Base-by-base conservation (phyloP, 2,888 invertebrate genomes). In the Plemyria rubiginata region DNA sequence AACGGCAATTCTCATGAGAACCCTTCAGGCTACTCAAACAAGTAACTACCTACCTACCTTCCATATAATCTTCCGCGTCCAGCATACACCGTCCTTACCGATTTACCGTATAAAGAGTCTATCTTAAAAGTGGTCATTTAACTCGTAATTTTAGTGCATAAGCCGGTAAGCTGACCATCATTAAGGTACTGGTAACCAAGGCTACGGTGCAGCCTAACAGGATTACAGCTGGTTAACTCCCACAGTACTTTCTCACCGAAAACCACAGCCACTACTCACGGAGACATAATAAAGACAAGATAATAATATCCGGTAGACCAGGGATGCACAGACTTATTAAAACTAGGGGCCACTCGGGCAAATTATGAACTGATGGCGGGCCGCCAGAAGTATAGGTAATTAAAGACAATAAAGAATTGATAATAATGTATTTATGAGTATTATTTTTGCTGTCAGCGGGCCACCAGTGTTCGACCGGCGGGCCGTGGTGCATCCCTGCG, bases 121-220 rank as follows among this genome's bases (percentile, higher is more conserved):
- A 41, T 54, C 59, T 60, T 54, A 61, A 65, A 76, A 68, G 60
- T 71, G 63, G 66, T 67, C 65, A 70, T 77, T 78, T 80, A n/a
- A 75, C 72, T 57, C 68, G 76, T 73, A 77, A 80, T 80, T 78
- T 78, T 69, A 70, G 67, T 73, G 70, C 73, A 71, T 74, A 74
- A 74, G 71, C 70, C 63, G 72, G 66, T 65, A 72, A 72, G 71
- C 72, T 69, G 71, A 70, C 73, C 66, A 71, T 74, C 74, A 74
- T 83, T 81, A 79, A 74, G 63, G 66, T 62, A 50, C 65, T 71
- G 68, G 64, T 64, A 70, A 61, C 65, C 72, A 78, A 78, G 77
- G 78, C 70, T 75, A 67, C 13, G 36, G 55, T 48, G 51, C 41
- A 65, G 65, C 51, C 36, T 13, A 22, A 9, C 3, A 48, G 28